Conservation (phyloP, 1,140 invertebrate genomes). For the Lordiphosa clarofinis region DNA sequence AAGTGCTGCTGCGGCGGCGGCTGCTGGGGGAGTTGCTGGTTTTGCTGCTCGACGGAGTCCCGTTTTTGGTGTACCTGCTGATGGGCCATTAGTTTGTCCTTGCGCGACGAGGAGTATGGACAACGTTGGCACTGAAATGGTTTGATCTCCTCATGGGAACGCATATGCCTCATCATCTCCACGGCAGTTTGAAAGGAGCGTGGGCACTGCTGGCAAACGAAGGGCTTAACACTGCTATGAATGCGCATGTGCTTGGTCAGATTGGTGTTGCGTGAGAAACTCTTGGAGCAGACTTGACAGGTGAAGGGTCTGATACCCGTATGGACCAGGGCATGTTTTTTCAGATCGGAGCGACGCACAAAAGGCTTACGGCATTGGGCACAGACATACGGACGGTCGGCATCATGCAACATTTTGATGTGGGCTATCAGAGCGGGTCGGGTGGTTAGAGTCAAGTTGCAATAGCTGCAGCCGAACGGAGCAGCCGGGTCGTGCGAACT, state of each 20-base stretch:
- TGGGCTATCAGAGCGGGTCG: constrained; percentile 82
- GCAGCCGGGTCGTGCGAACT: constrained; percentile 81
- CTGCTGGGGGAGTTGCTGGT: constrained; percentile 35
- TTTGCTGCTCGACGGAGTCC: constrained; percentile 51
- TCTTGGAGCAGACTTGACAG: constrained; percentile 83
- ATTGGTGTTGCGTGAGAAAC: constrained; percentile 80
- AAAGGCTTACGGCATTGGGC: constrained; percentile 84
- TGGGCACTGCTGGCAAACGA: constrained; percentile 87
- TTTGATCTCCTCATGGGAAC: constrained; percentile 87
- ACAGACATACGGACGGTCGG: constrained; percentile 84
- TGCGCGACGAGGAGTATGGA: constrained; percentile 84
- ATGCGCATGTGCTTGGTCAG: constrained; percentile 91
- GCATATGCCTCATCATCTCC: constrained; percentile 85
- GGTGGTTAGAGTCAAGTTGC: constrained; percentile 81
- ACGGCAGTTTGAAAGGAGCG: constrained; percentile 86
- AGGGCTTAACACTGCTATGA: constrained; percentile 85
- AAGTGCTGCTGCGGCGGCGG: constrained; percentile 13
- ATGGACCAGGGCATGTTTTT: constrained; percentile 86
- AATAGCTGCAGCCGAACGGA: constrained; percentile 83
- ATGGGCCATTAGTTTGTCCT: constrained; percentile 83
- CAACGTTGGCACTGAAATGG: constrained; percentile 86
- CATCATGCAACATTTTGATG: constrained; percentile 83
- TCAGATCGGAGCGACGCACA: constrained; percentile 83
- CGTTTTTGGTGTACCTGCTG: constrained; percentile 81
- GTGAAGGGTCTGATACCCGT: constrained; percentile 86